Evolutionary conservation across 1,140 invertebrate genomes (phyloP).

Genomic region (Bombus pyrosoma): DNA sequence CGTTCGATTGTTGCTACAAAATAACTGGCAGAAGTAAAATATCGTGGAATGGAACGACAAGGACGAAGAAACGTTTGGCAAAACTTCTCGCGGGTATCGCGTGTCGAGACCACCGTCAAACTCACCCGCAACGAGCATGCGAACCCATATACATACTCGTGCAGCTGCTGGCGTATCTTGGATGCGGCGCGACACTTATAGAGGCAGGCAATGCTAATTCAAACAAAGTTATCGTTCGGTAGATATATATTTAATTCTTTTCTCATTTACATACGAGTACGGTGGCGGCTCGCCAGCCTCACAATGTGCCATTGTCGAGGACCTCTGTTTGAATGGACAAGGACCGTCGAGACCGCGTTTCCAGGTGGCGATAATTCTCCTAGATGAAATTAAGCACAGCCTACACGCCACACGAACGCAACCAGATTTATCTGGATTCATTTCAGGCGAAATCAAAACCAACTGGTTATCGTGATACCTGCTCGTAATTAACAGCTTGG

Average conservation of each 20-base stretch:
- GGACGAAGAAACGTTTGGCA: not conserved
- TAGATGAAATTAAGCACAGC: slow-evolving; percentile 20
- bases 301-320: slow-evolving; percentile 37
- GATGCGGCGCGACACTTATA: slow-evolving; percentile 34
- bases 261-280: slow-evolving; percentile 23
- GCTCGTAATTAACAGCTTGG: not conserved
- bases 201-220: slow-evolving; percentile 45
- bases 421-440: not conserved
- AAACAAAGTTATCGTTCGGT: slow-evolving; percentile 40
- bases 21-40: rapidly evolving
- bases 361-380: slow-evolving; percentile 19
- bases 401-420: too few relatives aligned
- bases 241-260: slow-evolving; percentile 49
- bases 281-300: not conserved
- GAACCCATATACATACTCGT: slow-evolving; percentile 41
- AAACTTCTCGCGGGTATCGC: slow-evolving; percentile 25
- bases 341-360: not conserved
- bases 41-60: not conserved
- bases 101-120: slow-evolving; percentile 33
- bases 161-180: not conserved
- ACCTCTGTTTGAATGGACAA: not conserved
- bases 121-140: slow-evolving; percentile 31
- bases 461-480: not conserved
- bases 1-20: not conserved
- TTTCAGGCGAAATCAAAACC: not conserved